Evolutionary conservation across 2,888 invertebrate species (phyloP), one percentile per base, ranked within the genome.

Genomic region (Dynastes maya): DNA sequence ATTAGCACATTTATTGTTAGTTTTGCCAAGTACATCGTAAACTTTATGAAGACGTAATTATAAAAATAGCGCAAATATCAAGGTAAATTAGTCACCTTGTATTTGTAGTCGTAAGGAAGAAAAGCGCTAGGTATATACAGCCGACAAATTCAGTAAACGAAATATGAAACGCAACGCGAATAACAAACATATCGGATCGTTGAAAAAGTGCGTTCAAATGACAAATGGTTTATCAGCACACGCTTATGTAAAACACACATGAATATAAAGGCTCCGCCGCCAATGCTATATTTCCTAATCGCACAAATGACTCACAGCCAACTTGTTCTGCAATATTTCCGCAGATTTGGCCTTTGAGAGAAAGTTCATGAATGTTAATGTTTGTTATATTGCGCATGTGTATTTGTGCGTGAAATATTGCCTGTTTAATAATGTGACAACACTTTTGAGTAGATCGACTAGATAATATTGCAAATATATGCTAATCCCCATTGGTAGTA

Each of bases 301-400:
- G 45, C 27, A 49, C 45, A 49, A 67, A 67, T 67, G 67, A 67
- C 16, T 67, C 45, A 37, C 32, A 37, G 32, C 32, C 32, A 49
- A 22, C 67, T 67, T 27, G 67, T 67, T 67, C 67, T 67, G 67
- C 45, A 67, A 67, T 49, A 67, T 67, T 45, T 67, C 67, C 67
- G 67, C 67, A 67, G 67, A 67, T 67, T 67, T 67, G 67, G 67
- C 67, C 67, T 67, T 49, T 45, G 49, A 67, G 67, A 67, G 67
- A 67, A 67, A 67, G 67, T 67, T 16, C 49, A 45, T 67, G 67
- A 67, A 45, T 67, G 32, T 32, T 49, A 63, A 29, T 68, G 51
- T 29, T 37, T 40, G 16, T 11, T 61, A 40, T 22, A 72, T 40
- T 8, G 22, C n/a, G 27, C 16, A 58, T 71, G 6, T 72, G 32